Conservation (phyloP, 2,888 invertebrate species). For the Electrophaes corylata region DNA sequence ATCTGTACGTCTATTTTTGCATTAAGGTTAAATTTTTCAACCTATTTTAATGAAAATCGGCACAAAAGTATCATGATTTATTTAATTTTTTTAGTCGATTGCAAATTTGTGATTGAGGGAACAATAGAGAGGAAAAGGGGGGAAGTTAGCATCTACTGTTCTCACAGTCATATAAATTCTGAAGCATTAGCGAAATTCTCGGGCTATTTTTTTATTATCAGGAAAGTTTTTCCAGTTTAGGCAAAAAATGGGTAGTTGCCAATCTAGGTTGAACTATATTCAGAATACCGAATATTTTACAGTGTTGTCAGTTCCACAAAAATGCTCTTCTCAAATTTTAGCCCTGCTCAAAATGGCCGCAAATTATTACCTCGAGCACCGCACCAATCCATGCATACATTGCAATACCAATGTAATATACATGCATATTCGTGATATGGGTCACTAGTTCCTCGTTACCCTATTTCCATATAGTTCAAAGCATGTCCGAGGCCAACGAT, state of each 20-base stretch:
- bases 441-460: slow-evolving; percentile 48
- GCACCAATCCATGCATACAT: slow-evolving; percentile 34
- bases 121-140: too few relatives aligned
- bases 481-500: slow-evolving; percentile 42
- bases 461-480: slow-evolving; percentile 46
- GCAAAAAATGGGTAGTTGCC: neutral
- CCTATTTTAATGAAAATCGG: too few relatives aligned
- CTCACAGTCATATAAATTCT: too few relatives aligned
- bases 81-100: too few relatives aligned
- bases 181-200: too few relatives aligned
- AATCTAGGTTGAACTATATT: slow-evolving; percentile 6
- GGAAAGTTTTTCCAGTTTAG: too few relatives aligned
- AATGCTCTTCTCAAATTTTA: slow-evolving; percentile 7
- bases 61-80: too few relatives aligned
- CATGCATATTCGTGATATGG: slow-evolving; percentile 43
- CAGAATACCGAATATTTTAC: neutral
- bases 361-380: slow-evolving; percentile 22
- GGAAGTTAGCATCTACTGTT: too few relatives aligned
- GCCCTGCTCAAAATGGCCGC: slow-evolving; percentile 15
- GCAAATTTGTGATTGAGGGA: too few relatives aligned
- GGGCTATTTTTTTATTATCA: too few relatives aligned
- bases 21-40: too few relatives aligned
- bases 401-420: slow-evolving; percentile 40
- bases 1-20: too few relatives aligned
- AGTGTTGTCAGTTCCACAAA: neutral